Evolutionary conservation across 2,113 vertebrate genomes (phyloP).

Genomic region (Phainopepla nitens): DNA sequence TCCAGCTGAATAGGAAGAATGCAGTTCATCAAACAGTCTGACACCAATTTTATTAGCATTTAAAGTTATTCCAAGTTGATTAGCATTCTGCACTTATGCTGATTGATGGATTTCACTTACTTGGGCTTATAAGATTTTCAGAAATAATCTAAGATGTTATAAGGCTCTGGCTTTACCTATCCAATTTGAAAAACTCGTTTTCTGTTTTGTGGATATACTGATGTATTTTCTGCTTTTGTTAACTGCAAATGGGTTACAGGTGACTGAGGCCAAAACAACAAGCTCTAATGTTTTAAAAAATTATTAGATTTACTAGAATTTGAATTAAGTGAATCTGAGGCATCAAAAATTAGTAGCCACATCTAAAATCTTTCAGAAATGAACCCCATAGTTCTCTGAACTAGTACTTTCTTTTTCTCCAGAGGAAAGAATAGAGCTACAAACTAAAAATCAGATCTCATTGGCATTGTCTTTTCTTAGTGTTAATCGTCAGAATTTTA

Average conservation of each 20-base stretch:
- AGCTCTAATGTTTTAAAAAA: background rate
- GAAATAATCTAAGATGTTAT: background rate
- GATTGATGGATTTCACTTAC: background rate
- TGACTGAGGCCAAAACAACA: background rate
- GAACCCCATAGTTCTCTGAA: background rate
- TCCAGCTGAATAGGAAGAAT: background rate
- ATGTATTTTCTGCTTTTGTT: background rate
- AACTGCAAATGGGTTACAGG: background rate
- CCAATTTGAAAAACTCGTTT: background rate
- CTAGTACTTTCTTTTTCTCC: background rate
- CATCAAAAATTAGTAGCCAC: background rate
- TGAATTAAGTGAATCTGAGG: background rate
- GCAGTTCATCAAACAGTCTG: background rate
- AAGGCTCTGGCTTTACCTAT: background rate
- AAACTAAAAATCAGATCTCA: background rate
- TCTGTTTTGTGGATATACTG: background rate
- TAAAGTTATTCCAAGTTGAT: background rate
- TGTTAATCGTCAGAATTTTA: background rate
- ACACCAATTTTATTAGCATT: background rate
- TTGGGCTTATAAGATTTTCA: background rate
- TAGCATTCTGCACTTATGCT: background rate
- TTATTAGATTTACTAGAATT: background rate
- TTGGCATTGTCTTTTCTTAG: background rate
- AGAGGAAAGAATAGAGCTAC: background rate
- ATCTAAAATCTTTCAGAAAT: background rate